Base-by-base conservation (phyloP, 2,888 invertebrate genomes). In the Harmothoe impar region DNA sequence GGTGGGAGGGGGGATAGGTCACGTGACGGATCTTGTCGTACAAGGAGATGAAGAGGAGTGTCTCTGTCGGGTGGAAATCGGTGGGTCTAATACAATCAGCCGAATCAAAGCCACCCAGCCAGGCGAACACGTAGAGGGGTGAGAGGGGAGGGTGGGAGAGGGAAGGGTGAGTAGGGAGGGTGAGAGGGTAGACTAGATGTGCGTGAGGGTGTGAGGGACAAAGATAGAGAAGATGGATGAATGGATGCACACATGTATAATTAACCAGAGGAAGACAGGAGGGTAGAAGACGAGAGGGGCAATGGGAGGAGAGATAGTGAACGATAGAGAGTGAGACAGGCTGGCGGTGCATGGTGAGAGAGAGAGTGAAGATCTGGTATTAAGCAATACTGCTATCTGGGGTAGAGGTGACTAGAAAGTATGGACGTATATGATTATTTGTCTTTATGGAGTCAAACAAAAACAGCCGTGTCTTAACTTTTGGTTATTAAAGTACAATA, bases 81-180 rank as follows among this genome's bases (percentile, higher is more conserved):
- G 33, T 35, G 81, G 81, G n/a, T 81, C 81, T 81, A 81, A 81
- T 81, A 25, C 81, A 81, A 81, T 81, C 81, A 81, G 81, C 81
- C 35, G 35, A 33, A 81, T 81, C 81, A 81, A 81, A 81, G 81
- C 81, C 35, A 35, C 17, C 81, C 17, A 81, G 15, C 81, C 43
- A 20, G 29, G n/a, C 29, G 81, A 35, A 35, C 15, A 81, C 35
- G 81, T 33, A 17, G 77, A 7, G 77, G 31, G 81, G 81, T 10
- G 81, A 35, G 23, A 35, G 81, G 77, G 7, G 31, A 17, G 77
- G 0, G 77, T 20, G 77, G 77, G 5, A n/a, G 17, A 29, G 77
- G 77, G 62, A 25, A 20, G 29, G 77, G 77, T 77, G 77, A 31
- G 29, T 5, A 1, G 31, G 77, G 81, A n/a, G 33, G 43, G 81